phyloP scores from a whole-genome alignment of 2,797 vertebrate genomes.

The Pseudocheirus occidentalis region DNA sequence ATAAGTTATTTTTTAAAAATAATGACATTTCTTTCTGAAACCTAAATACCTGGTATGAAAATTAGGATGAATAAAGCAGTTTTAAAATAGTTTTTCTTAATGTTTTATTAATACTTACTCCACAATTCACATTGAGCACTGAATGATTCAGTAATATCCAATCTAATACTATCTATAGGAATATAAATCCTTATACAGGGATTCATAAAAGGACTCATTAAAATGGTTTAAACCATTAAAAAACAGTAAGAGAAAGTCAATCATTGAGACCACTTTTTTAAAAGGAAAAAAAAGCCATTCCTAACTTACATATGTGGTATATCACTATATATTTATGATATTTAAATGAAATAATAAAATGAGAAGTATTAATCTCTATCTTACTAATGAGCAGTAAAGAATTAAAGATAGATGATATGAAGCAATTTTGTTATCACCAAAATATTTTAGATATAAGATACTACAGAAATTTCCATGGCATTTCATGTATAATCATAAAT shows the following conservation, averaged over 20 bases:
- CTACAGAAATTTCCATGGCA: background rate
- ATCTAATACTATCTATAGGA: background rate
- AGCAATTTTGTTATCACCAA: background rate
- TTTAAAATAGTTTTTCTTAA: background rate
- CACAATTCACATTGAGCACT: background rate
- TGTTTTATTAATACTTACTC: background rate
- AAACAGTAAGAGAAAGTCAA: background rate
- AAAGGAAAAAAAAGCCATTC: background rate
- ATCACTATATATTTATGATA: background rate
- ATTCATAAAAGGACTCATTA: background rate
- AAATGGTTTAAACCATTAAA: background rate
- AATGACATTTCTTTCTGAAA: background rate
- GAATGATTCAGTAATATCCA: background rate
- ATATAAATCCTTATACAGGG: background rate
- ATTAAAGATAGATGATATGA: background rate
- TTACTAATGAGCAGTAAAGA: background rate
- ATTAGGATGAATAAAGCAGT: background rate
- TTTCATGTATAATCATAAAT: background rate
- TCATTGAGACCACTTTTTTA: background rate
- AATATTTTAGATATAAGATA: background rate
- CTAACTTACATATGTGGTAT: background rate
- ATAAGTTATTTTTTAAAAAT: background rate
- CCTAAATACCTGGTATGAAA: background rate
- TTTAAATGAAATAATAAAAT: background rate
- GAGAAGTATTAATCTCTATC: background rate